Base-by-base conservation (phyloP, 2,797 vertebrate genomes). In the Hapalemur alaotrensis region DNA sequence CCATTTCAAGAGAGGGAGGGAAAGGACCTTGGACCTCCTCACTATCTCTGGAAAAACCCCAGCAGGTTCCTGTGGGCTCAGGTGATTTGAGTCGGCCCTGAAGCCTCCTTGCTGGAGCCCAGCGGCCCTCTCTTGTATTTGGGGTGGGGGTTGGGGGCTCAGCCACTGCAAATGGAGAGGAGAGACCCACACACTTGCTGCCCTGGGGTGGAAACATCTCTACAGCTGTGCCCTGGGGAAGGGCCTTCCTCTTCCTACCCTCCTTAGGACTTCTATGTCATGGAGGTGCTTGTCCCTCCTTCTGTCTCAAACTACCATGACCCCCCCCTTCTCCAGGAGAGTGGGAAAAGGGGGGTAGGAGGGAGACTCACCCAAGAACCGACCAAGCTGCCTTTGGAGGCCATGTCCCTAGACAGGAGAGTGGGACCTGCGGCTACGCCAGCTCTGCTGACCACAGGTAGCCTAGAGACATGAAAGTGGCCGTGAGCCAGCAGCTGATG, bases 121-220 rank as follows among this genome's bases (percentile, higher is more conserved):
- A 1, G 0, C n/a, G 14, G 23, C 23, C 13, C 0, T 3, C n/a
- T 17, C 65, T 25, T 22, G 9, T 57, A 14, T 54, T 65, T 22
- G n/a, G 35, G n/a, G 17, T 0, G 18, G 13, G 17, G 22, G 22
- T 18, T n/a, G 73, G 32, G 52, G 13, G 12, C 30, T 32, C 32
- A 72, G 75, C 14, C 20, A 59, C 75, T 20, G n/a, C 30, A 57
- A 57, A 41, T 2, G 22, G 80, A 46, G 18, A 61, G 61, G 52
- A 28, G 63, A 61, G 28, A 67, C 35, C 30, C 0, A 0, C 32
- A 57, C 41, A 30, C 46, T 41, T 57, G 28, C 4, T n/a, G 23
- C 2, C 32, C 28, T 20, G 5, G 10, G 18, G 14, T 28, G 38
- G 61, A 50, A 76, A 46, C 4, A 30, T 50, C 76, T n/a, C 73